A percentile compares a stretch with the other conserved stretches of the same genome.
Conservation (phyloP, 2,888 invertebrate species). For the Drosophila macrothrix region DNA sequence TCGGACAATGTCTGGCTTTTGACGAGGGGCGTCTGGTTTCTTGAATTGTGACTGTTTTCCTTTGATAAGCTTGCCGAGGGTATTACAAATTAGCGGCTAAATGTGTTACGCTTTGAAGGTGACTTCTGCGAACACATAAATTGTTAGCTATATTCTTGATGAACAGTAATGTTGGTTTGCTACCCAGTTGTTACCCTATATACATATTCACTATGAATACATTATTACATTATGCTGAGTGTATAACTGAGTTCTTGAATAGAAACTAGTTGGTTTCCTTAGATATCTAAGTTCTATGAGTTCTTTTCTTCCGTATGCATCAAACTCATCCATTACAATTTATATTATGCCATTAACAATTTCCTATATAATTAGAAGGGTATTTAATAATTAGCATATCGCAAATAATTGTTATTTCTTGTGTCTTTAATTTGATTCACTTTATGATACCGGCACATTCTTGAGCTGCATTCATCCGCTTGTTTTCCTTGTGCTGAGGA, state of each 20-base stretch:
- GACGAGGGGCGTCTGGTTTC: constrained; percentile 21
- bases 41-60: constrained; percentile 20
- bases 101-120: background rate
- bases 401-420: background rate
- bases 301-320: background rate
- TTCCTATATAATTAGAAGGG: background rate
- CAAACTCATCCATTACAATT: background rate
- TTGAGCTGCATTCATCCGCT: constrained; percentile 18
- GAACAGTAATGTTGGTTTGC: background rate
- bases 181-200: no score
- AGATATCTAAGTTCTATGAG: no score
- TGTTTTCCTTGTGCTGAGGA: background rate
- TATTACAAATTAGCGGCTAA: background rate
- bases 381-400: background rate
- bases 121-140: background rate
- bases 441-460: constrained; percentile 47
- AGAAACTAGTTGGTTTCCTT: background rate
- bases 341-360: background rate
- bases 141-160: background rate
- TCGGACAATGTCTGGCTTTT: constrained; percentile 19
- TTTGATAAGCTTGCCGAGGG: background rate
- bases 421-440: constrained; percentile 1
- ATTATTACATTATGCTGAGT: background rate
- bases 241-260: background rate
- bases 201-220: background rate